Conservation (phyloP, 2,888 invertebrate genomes). For the Drosophila atroscutellata region DNA sequence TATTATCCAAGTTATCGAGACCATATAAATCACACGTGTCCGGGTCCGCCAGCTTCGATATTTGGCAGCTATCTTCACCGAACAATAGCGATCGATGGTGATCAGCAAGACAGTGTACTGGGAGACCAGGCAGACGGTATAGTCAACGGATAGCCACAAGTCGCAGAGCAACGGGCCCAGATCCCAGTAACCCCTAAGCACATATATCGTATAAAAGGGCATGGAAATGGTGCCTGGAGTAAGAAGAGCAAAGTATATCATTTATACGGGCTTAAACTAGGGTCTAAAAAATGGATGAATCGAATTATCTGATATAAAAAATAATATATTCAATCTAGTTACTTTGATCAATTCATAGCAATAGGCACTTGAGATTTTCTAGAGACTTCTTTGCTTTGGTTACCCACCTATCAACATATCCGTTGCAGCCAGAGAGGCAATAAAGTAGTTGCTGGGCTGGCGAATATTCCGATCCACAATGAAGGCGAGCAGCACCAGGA, state of each 20-base stretch:
- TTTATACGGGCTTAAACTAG: background rate
- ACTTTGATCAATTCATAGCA: too few species aligned
- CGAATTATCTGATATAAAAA: background rate
- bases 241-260: slow-evolving; percentile 24
- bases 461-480: slow-evolving; percentile 96
- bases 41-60: slow-evolving; percentile 99
- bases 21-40: slow-evolving; percentile 96
- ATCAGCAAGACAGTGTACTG: slow-evolving; percentile 99
- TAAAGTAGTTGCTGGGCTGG: slow-evolving; percentile 99
- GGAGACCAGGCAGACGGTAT: slow-evolving; percentile 99
- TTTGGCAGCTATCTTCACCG: slow-evolving; percentile 98
- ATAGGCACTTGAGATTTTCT: too few species aligned
- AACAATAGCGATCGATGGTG: slow-evolving; percentile 99
- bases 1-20: slow-evolving; percentile 98
- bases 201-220: slow-evolving; percentile 99
- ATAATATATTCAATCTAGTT: background rate
- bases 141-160: slow-evolving; percentile 99
- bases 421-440: slow-evolving; percentile 98
- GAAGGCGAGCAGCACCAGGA: slow-evolving; percentile 97
- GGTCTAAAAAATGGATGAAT: background rate
- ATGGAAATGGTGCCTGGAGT: slow-evolving; percentile 96
- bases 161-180: slow-evolving; percentile 98
- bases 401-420: slow-evolving; percentile 95
- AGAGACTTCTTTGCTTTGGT: background rate
- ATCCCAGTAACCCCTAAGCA: slow-evolving; percentile 98